A percentile compares a stretch with the other conserved stretches of the same genome.
Evolutionary conservation across 1,140 invertebrate genomes (phyloP).

Genomic region (Fopius arisanus): DNA sequence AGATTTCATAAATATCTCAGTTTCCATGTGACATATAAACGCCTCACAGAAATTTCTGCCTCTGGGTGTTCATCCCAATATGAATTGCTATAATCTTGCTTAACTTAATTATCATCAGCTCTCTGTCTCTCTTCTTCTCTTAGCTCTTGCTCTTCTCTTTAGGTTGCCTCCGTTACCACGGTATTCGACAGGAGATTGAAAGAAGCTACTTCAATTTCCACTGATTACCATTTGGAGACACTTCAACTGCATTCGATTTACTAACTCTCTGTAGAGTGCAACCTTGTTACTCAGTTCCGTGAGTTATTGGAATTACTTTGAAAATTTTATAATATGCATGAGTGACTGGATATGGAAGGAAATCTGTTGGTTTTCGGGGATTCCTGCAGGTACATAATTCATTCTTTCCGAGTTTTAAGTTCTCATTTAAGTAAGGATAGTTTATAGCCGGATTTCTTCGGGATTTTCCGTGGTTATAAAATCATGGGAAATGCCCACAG

Average conservation of each 20-base stretch:
- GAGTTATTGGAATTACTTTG: neutral
- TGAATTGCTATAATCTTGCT: neutral
- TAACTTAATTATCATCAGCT: neutral
- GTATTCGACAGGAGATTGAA: conserved; percentile 11
- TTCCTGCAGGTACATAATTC: no score
- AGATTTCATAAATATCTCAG: neutral
- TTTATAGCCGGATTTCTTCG: no score
- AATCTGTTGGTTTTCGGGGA: no score
- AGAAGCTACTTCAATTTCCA: conserved; percentile 3
- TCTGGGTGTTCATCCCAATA: neutral
- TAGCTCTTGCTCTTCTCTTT: neutral
- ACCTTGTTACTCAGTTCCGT: no score
- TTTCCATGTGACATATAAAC: conserved; percentile 22
- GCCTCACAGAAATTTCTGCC: neutral
- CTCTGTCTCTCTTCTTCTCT: neutral
- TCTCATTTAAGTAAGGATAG: no score
- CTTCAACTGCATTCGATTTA: neutral
- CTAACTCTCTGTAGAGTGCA: neutral
- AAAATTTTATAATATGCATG: no score
- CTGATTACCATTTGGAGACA: conserved; percentile 9
- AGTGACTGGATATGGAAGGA: no score
- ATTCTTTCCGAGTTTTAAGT: no score
- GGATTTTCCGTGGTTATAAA: no score
- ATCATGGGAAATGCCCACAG: no score
- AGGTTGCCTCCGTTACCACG: neutral